Evolutionary conservation across 2,797 vertebrate genomes (phyloP).

Genomic region (Microctenopoma steveboyesi): DNA sequence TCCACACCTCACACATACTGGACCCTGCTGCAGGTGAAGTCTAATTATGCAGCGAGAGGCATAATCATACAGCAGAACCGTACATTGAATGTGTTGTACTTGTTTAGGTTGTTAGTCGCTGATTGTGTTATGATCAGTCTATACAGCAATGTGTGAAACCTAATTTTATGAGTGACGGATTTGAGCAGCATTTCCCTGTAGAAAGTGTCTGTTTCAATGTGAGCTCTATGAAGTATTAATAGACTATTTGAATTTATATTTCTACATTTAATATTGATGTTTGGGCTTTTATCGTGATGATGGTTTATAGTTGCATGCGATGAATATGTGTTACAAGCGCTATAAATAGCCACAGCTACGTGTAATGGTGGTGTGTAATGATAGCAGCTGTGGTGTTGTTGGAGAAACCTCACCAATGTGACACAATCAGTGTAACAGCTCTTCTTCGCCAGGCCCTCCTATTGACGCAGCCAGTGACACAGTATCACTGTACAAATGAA

Average conservation of each 20-base stretch:
- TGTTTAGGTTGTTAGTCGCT: background rate
- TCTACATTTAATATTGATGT: background rate
- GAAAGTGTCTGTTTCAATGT: background rate
- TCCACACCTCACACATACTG: background rate
- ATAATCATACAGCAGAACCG: background rate
- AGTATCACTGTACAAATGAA: background rate
- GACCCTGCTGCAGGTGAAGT: background rate
- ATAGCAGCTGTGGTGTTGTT: background rate
- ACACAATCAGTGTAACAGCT: background rate
- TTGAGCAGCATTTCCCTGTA: background rate
- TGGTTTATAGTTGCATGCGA: background rate
- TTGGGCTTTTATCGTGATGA: background rate
- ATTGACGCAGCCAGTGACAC: background rate
- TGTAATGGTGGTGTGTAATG: background rate
- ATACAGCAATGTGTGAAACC: background rate
- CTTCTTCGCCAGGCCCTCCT: background rate
- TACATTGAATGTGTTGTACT: background rate
- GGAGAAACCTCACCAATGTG: background rate
- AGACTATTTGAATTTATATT: background rate
- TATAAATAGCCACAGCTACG: background rate
- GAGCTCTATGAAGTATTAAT: background rate
- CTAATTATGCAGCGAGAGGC: background rate
- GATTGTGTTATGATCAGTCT: background rate
- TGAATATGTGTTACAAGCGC: background rate
- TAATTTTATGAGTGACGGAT: background rate